Base-by-base conservation (phyloP, 2,888 invertebrate genomes). In the Sinotaia quadrata region DNA sequence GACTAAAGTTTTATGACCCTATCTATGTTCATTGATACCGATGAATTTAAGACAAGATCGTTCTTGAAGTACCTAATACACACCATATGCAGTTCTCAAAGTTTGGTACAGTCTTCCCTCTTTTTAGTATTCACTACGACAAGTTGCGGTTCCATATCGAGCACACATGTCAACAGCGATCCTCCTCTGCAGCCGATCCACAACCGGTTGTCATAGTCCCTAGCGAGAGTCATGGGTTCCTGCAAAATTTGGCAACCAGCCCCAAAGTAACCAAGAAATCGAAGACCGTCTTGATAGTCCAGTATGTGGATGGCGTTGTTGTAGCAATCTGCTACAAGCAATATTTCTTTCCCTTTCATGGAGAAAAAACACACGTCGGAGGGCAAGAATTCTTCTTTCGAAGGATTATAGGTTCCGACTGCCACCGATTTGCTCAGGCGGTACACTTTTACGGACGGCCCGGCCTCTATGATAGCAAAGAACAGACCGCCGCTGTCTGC, bases 281-380 rank as follows among this genome's bases (percentile, higher is more conserved):
- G 58, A 4, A 37, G n/a, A 18, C 41, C 41, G 58, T 41, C 29
- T 1, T 21, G 7, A 12, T 24, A 47, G 44, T 27, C 31, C 31
- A 60, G 44, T 31, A 60, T 21, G 60, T 60, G 41, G 18, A 60
- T 12, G 29, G 47, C 44, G 47, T 33, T 60, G 60, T 60, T 60
- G 44, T n/a, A 27, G 47, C 60, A 60, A 12, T 60, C 60, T 31
- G 60, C 60, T 29, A 60, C 60, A 27, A 60, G 60, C 4, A 60
- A 47, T 15, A 44, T 21, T 33, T 60, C 60, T 33, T 12, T 31
- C n/a, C 60, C 60, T 29, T 44, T 33, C 24, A 60, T 21, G n/a
- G 41, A 31, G 47, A 47, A 21, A 33, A 60, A 60, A 33, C 60
- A 60, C 21, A 60, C 60, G 21, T 60, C 60, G 12, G 60, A 44